Percentiles rank a stretch among this genome's conserved stretches.
phyloP scores from a whole-genome alignment of 1,140 invertebrate species.

The Uloborus diversus region DNA sequence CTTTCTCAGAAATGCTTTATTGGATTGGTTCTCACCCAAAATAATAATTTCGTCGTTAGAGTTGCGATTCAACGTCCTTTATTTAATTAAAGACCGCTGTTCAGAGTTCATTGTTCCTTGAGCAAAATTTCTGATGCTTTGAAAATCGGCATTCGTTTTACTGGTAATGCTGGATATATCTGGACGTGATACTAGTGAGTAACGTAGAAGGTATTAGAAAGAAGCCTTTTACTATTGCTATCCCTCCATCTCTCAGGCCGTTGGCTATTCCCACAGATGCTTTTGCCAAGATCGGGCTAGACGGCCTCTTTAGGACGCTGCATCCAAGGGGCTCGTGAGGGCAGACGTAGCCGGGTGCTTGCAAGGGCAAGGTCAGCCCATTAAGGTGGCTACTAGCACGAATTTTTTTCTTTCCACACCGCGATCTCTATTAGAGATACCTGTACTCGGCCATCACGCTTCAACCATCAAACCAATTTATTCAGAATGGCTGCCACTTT shows the following conservation, averaged over 20 bases:
- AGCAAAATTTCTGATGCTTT: no score
- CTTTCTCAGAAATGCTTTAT: no score
- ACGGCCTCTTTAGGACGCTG: constrained; percentile 16
- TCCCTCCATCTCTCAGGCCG: neutral
- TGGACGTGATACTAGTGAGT: no score
- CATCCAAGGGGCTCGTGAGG: neutral
- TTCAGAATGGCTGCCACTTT: constrained; percentile 1
- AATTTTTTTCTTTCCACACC: neutral
- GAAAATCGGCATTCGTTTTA: no score
- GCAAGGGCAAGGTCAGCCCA: constrained; percentile 33
- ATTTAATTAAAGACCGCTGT: no score
- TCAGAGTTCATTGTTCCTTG: no score
- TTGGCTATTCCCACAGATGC: neutral
- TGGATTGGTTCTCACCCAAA: no score
- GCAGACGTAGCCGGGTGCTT: constrained; percentile 15
- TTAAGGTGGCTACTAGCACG: constrained; percentile 43
- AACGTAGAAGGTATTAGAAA: no score
- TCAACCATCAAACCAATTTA: constrained; percentile 16
- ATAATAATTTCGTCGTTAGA: no score
- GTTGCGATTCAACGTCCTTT: no score
- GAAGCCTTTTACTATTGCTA: no score
- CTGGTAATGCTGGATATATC: no score
- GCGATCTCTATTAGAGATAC: constrained; percentile 27
- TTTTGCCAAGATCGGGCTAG: neutral
- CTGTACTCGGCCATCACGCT: constrained; percentile 28